These are phyloP conservation scores for Sciurus niger DNA, from an alignment of 2,113 vertebrate species.

Conservation along the genomic window DNA sequence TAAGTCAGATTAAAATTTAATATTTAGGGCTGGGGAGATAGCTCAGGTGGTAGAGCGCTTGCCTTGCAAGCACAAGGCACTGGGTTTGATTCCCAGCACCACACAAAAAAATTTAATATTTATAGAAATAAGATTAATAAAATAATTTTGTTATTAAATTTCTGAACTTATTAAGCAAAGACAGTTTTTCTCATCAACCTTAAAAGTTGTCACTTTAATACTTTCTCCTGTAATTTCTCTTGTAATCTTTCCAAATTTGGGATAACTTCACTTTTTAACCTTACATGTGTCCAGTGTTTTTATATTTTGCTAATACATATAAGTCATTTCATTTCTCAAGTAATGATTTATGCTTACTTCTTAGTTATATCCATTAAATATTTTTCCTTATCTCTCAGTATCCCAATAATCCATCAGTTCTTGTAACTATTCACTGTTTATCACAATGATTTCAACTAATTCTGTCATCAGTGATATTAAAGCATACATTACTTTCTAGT, in stretches of 20 bases:
- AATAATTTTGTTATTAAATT: slow-evolving; percentile 58
- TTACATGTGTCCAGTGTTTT: not conserved
- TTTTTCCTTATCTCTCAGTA: not conserved
- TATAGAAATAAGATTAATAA: slow-evolving; percentile 34
- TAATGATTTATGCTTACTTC: slow-evolving; percentile 23
- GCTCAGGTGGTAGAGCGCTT: too few species aligned
- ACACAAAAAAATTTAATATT: not conserved
- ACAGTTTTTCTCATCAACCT: not conserved
- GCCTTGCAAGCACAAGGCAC: too few species aligned
- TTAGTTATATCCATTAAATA: not conserved
- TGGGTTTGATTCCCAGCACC: too few species aligned
- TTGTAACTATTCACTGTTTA: not conserved
- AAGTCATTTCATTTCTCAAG: not conserved
- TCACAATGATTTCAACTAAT: slow-evolving; percentile 9
- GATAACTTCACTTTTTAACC: not conserved
- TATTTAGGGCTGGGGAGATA: not conserved
- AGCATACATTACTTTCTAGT: not conserved
- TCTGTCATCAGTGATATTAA: not conserved
- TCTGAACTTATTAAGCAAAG: slow-evolving; percentile 37
- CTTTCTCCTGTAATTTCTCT: slow-evolving; percentile 41
- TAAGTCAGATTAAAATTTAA: not conserved
- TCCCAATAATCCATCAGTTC: not conserved
- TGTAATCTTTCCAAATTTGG: slow-evolving; percentile 31
- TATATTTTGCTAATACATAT: not conserved
- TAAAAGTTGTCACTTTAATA: not conserved